These are phyloP conservation scores for Porites lobata DNA, from an alignment of 92 coral and sea anemone genomes.

Conservation along the genomic window DNA sequence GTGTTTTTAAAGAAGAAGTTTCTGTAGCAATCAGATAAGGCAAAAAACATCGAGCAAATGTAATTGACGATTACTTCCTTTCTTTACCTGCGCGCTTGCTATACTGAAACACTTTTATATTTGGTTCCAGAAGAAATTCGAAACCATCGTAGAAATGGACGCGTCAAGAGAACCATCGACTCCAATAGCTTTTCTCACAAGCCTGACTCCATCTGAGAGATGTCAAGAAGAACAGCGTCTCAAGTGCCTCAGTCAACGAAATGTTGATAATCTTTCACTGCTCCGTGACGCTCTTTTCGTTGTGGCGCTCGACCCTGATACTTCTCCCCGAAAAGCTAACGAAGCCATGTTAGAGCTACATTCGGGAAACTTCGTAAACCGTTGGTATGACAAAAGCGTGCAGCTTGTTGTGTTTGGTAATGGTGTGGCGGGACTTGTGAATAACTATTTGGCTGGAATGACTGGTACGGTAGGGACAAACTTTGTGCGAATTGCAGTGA, in stretches of 20 bases:
- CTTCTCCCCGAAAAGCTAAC: conserved; percentile 77
- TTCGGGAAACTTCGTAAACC: conserved; percentile 79
- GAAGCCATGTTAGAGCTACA: conserved; percentile 77
- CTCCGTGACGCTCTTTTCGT: conserved; percentile 81
- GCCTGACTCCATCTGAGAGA: conserved; percentile 66
- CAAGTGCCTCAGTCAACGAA: conserved; percentile 55
- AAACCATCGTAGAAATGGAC: conserved; percentile 40
- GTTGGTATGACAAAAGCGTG: conserved; percentile 86
- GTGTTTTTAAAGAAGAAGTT: too few relatives aligned
- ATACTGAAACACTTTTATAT: too few relatives aligned
- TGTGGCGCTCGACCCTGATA: conserved; percentile 70
- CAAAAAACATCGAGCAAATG: too few relatives aligned
- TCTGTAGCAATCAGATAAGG: too few relatives aligned
- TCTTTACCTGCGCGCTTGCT: neutral
- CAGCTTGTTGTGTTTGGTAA: conserved; percentile 82
- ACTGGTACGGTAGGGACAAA: conserved; percentile 82
- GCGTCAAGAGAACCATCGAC: conserved; percentile 22
- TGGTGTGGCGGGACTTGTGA: conserved; percentile 84
- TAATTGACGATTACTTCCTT: too few relatives aligned
- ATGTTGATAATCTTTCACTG: conserved; percentile 59
- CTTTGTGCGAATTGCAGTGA: conserved; percentile 67
- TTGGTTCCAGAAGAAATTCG: conserved; percentile 55
- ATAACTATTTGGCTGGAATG: conserved; percentile 82
- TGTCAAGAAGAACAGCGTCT: conserved; percentile 77
- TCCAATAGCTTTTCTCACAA: conserved; percentile 64